Conservation (phyloP, 2,888 invertebrate genomes). For the Caenorhabditis auriculariae region DNA sequence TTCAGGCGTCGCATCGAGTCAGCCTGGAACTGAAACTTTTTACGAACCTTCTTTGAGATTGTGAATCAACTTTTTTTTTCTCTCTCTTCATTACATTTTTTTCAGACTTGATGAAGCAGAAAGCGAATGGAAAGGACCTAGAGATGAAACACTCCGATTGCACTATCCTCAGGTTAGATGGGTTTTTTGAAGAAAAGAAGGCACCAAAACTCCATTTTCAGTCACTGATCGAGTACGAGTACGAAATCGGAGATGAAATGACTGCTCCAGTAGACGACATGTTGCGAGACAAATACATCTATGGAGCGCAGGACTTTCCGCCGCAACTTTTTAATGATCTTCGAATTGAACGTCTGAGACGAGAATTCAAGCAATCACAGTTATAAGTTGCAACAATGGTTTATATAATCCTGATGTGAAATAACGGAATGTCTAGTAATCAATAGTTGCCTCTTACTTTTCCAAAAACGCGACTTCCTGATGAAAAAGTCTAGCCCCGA, state of each 20-base stretch:
- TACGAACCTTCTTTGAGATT: constrained; percentile 39
- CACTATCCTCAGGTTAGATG: constrained; percentile 17
- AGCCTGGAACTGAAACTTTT: constrained; percentile 37
- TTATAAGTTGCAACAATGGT: constrained; percentile 8
- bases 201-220: constrained; percentile 4
- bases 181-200: not conserved
- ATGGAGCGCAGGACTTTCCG: constrained; percentile 38
- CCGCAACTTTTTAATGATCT: constrained; percentile 41
- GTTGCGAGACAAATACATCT: constrained; percentile 44
- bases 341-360: constrained; percentile 35
- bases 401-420: not conserved
- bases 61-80: constrained; percentile 25
- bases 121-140: constrained; percentile 27
- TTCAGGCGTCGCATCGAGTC: constrained; percentile 12
- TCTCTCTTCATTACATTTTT: not conserved
- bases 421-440: not conserved
- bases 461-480: too few species aligned
- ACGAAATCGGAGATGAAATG: constrained; percentile 30
- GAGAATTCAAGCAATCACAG: constrained; percentile 45
- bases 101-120: constrained; percentile 19
- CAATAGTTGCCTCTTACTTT: too few species aligned
- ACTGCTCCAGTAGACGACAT: constrained; percentile 36
- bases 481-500: too few species aligned
- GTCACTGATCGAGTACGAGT: constrained; percentile 23
- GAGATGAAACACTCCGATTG: constrained; percentile 18